phyloP scores from a whole-genome alignment of 1,140 invertebrate species.

The Drosophila lacertosa region DNA sequence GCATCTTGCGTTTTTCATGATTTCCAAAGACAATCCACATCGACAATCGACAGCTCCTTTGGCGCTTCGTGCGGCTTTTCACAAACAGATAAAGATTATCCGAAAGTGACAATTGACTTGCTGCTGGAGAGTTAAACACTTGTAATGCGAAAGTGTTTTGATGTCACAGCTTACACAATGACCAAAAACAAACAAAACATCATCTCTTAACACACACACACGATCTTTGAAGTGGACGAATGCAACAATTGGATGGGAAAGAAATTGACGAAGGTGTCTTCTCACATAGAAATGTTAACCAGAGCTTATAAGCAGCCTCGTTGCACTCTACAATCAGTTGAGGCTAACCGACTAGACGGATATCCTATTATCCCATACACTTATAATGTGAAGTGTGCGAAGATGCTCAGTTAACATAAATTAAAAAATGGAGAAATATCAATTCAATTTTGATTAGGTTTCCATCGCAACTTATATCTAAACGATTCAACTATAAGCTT shows the following conservation, averaged over 20 bases:
- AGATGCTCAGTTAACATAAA: too few species aligned
- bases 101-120: conserved; percentile 77
- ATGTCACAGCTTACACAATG: conserved; percentile 70
- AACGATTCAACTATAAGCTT: too few species aligned
- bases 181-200: conserved; percentile 17
- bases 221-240: conserved; percentile 62
- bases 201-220: conserved; percentile 32
- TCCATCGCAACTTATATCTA: too few species aligned
- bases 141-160: conserved; percentile 80
- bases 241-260: conserved; percentile 9
- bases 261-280: background rate
- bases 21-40: conserved; percentile 22
- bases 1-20: conserved; percentile 32
- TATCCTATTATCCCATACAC: too few species aligned
- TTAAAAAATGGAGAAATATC: too few species aligned
- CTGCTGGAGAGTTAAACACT: conserved; percentile 69
- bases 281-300: background rate
- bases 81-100: conserved; percentile 60
- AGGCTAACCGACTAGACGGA: background rate
- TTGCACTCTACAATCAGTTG: too few species aligned
- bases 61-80: conserved; percentile 14
- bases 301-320: background rate
- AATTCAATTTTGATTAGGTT: too few species aligned
- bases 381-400: too few species aligned
- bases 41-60: conserved; percentile 22